Evolutionary conservation across 2,113 vertebrate genomes (phyloP).

Genomic region (Micronisus gabar): DNA sequence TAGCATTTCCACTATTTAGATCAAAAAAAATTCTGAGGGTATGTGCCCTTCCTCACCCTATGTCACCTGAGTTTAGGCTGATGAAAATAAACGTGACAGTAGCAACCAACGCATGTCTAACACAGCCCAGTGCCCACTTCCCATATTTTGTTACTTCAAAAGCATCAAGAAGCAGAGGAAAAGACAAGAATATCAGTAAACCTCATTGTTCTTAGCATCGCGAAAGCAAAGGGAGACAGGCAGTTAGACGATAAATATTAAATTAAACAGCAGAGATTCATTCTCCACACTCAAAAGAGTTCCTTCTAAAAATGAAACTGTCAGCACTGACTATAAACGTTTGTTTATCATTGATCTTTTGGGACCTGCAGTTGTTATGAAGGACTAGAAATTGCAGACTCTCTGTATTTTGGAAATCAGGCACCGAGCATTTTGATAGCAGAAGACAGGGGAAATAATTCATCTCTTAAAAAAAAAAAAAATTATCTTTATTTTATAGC

Average conservation of each 20-base stretch:
- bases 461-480: neutral
- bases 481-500: neutral
- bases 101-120: neutral
- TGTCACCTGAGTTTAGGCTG: neutral
- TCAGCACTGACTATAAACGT: constrained; percentile 28
- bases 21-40: neutral
- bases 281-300: neutral
- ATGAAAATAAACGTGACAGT: neutral
- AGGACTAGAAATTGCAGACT: neutral
- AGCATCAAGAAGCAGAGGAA: neutral
- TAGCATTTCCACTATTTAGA: neutral
- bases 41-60: neutral
- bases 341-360: constrained; percentile 54
- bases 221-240: neutral
- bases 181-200: neutral
- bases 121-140: neutral
- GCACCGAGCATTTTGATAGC: neutral
- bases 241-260: constrained; percentile 18
- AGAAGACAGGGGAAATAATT: neutral
- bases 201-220: neutral
- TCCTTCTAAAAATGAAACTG: constrained; percentile 31
- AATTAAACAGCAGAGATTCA: constrained; percentile 33
- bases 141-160: neutral
- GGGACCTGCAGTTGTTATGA: neutral
- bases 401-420: neutral